Evolutionary conservation across 1,140 invertebrate genomes (phyloP).

Genomic region (Teleopsis dalmanni): DNA sequence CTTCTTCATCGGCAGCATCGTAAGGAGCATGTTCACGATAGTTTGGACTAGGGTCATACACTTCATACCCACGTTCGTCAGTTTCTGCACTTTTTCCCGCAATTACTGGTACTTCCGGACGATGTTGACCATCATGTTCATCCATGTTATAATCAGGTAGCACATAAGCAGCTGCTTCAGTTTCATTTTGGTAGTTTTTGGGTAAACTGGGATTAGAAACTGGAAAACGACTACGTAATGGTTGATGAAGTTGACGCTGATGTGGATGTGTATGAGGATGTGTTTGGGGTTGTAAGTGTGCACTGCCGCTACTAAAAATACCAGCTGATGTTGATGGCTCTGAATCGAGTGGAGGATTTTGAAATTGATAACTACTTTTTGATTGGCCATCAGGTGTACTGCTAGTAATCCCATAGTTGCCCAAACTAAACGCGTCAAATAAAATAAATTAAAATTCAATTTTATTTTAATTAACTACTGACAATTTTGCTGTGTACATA

Average conservation of each 20-base stretch:
- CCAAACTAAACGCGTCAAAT: conserved; percentile 17
- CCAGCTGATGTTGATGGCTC: conserved; percentile 17
- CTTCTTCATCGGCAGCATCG: conserved; percentile 6
- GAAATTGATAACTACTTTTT: conserved; percentile 13
- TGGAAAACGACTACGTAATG: not conserved
- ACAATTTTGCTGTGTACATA: no score
- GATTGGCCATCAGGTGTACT: conserved; percentile 33
- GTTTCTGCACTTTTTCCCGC: not conserved
- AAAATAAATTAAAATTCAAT: no score
- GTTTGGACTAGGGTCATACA: conserved; percentile 38
- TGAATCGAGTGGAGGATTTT: conserved; percentile 12
- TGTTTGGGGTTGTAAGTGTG: not conserved
- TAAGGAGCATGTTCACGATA: conserved; percentile 14
- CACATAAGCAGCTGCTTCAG: conserved; percentile 26
- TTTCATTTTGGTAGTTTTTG: no score
- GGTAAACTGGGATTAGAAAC: no score
- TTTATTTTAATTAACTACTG: no score
- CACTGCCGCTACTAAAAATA: conserved; percentile 1
- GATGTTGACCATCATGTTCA: not conserved
- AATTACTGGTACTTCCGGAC: not conserved
- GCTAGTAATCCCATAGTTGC: conserved; percentile 30
- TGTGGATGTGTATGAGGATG: conserved; percentile 8
- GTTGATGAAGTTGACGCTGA: conserved; percentile 5
- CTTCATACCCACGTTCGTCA: conserved; percentile 27
- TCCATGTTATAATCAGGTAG: conserved; percentile 20